These are phyloP conservation scores for Dryococelus australis DNA, from an alignment of 2,888 invertebrate genomes.

Conservation along the genomic window DNA sequence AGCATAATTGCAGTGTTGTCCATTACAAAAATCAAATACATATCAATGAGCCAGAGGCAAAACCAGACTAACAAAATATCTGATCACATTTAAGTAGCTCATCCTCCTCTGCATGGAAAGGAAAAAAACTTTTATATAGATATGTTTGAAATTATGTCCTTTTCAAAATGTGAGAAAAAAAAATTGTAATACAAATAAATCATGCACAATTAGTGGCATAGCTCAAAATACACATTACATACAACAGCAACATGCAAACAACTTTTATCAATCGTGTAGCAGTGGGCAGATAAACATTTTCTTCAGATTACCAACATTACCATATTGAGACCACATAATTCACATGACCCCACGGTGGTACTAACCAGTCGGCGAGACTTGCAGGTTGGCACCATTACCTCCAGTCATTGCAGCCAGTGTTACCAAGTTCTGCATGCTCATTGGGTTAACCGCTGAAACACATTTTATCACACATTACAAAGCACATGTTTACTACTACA, in stretches of 20 bases:
- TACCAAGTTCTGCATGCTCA: constrained; percentile 83
- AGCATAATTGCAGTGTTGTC: too few relatives aligned
- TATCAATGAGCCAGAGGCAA: too few relatives aligned
- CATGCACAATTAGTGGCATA: neutral
- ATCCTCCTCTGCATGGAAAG: neutral
- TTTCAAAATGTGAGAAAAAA: neutral
- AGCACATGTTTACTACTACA: too few relatives aligned
- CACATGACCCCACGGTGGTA: constrained; percentile 38
- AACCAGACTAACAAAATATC: neutral
- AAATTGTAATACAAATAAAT: neutral
- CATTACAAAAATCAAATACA: too few relatives aligned
- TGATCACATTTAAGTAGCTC: neutral
- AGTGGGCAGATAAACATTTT: neutral
- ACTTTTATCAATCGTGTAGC: neutral
- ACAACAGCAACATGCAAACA: neutral
- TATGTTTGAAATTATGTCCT: too few relatives aligned
- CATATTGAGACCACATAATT: neutral
- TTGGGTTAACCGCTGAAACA: constrained; percentile 60
- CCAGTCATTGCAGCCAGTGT: constrained; percentile 84
- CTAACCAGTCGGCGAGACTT: constrained; percentile 64
- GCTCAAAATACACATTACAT: neutral
- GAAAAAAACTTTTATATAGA: too few relatives aligned
- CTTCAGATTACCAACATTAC: neutral
- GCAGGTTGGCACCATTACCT: constrained; percentile 60
- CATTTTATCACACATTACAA: constrained; percentile 35